Percentiles rank a stretch among this genome's conserved stretches.
These are phyloP conservation scores for Actinemys pallida DNA, from an alignment of 2,113 vertebrate genomes.

Conservation along the genomic window DNA sequence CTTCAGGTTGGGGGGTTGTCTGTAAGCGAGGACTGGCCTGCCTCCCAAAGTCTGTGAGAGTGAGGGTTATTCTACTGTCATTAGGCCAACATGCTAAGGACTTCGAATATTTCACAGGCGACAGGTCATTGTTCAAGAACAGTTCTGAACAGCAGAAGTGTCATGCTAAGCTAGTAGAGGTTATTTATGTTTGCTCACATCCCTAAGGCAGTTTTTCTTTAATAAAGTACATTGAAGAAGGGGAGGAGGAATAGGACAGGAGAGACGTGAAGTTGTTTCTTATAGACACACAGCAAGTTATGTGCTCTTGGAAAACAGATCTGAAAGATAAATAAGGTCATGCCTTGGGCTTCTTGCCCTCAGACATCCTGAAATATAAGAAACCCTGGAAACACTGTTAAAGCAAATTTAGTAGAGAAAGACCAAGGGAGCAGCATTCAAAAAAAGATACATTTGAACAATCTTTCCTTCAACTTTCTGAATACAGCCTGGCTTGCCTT, in stretches of 20 bases:
- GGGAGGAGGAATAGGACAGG: not conserved
- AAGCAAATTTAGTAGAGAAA: not conserved
- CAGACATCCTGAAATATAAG: not conserved
- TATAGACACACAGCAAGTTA: not conserved
- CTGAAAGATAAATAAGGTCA: not conserved
- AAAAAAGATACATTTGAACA: not conserved
- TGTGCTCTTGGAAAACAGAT: not conserved
- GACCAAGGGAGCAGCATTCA: not conserved
- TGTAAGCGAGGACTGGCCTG: too few relatives aligned
- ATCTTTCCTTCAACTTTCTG: not conserved
- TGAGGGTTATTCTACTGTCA: conserved; percentile 20
- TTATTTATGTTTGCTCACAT: conserved; percentile 13
- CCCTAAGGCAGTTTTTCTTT: not conserved
- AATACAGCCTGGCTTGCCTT: fast-evolving
- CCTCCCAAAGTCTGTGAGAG: too few relatives aligned
- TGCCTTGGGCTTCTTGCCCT: not conserved
- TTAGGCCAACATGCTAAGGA: conserved; percentile 52
- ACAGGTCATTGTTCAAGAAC: not conserved
- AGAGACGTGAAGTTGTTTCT: conserved; percentile 8
- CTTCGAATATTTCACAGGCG: fast-evolving
- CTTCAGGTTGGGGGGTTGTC: too few relatives aligned
- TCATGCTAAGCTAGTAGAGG: not conserved
- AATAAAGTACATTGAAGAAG: conserved; percentile 13
- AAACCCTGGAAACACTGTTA: not conserved
- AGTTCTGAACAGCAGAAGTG: not conserved